Conservation (phyloP, 2,113 vertebrate species). For the Anser brachyrhynchus region DNA sequence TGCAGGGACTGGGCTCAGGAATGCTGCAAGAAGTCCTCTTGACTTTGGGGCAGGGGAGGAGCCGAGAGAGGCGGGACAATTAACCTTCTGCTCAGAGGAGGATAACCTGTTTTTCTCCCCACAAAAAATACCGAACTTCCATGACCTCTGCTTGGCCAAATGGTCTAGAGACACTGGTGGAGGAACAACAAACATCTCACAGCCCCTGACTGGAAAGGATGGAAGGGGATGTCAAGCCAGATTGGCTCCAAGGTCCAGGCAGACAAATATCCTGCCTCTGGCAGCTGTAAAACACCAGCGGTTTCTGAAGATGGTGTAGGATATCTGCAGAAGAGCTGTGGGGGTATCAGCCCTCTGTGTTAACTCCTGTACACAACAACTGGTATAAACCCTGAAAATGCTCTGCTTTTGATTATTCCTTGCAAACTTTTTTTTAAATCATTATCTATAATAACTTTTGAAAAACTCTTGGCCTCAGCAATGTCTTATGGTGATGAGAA, state of each 20-base stretch:
- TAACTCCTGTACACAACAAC: neutral
- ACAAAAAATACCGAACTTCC: neutral
- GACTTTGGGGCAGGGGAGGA: neutral
- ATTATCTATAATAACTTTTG: neutral
- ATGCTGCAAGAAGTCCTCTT: neutral
- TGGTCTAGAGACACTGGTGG: neutral
- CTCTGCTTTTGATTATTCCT: neutral
- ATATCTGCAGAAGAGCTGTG: neutral
- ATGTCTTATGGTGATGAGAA: neutral
- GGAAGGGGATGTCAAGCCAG: neutral
- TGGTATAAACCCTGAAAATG: neutral
- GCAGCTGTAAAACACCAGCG: neutral
- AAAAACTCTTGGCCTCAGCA: neutral
- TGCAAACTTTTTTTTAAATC: neutral
- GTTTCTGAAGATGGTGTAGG: neutral
- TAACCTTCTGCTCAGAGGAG: neutral
- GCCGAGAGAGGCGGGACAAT: neutral
- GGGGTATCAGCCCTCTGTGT: neutral
- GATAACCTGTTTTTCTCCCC: neutral
- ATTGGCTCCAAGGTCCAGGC: neutral
- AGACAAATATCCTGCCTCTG: neutral
- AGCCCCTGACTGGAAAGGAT: neutral
- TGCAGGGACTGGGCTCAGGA: neutral
- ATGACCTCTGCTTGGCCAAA: neutral
- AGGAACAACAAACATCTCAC: neutral